Base-by-base conservation (phyloP, 2,113 vertebrate genomes). In the Zapornia atra region DNA sequence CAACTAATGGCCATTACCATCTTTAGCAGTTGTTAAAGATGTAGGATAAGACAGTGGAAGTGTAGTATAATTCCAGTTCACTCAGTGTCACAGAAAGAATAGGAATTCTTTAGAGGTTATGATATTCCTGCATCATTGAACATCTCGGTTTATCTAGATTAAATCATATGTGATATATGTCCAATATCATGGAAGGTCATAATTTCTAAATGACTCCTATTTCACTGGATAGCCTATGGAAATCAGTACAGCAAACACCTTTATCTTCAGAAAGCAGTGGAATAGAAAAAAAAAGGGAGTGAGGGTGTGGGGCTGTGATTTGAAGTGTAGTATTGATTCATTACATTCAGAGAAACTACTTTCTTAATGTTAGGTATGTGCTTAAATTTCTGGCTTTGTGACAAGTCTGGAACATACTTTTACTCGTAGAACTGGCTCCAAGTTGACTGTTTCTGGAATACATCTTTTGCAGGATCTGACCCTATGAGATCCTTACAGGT, bases 111-210 rank as follows among this genome's bases (percentile, higher is more conserved):
- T 65, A 76, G 70, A 93, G 44, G 18, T 92, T 93, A 92, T 94
- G 88, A 63, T 93, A 83, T 93, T 86, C 63, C 44, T 92, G 92
- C 86, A 92, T 88, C 94, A 88, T 38, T 93, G 88, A 95, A 40
- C 92, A 88, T 69, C 75, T 83, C 63, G 40, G 94, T 90, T 93
- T 86, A 31, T 92, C 79, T 88, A 90, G 86, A 88, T 88, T 68
- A 86, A 77, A 51, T 90, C 46, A 88, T 80, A 44, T 69, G 59
- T 53, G 42, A 57, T 87, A 4, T 79, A 82, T 97, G 34, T 92
- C 40, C 54, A 14, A 1, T 57, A 59, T 80, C 50, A 80, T 29
- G 46, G 75, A 86, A 96, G 63, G 92, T 90, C 79, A 61, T 86
- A 7, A 82, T 61, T 75, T 34, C 14, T 85, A 91, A 79, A 76